Conservation (phyloP, 2,888 invertebrate species). For the Lomographa bimaculata region DNA sequence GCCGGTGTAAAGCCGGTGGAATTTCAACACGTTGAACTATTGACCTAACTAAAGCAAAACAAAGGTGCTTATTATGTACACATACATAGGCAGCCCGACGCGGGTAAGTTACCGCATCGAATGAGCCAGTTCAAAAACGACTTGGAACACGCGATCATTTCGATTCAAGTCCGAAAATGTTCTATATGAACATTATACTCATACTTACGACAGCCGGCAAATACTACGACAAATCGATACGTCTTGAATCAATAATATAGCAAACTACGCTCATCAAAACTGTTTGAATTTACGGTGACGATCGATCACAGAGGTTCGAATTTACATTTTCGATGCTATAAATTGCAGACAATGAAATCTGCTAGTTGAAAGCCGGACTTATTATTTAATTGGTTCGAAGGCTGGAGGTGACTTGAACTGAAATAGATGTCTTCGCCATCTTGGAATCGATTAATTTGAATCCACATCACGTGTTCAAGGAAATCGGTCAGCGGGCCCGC, state of each 20-base stretch:
- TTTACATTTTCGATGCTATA: slow-evolving; percentile 3
- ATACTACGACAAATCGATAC: slow-evolving; percentile 26
- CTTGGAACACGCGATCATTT: slow-evolving; percentile 66
- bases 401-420: slow-evolving; percentile 18
- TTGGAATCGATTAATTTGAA: slow-evolving; percentile 70
- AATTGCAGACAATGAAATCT: slow-evolving; percentile 2
- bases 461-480: slow-evolving; percentile 64
- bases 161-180: slow-evolving; percentile 48
- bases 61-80: slow-evolving; percentile 52
- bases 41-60: slow-evolving; percentile 43
- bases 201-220: slow-evolving; percentile 28
- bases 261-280: too few species aligned
- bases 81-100: slow-evolving; percentile 33
- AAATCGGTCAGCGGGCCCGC: slow-evolving; percentile 64
- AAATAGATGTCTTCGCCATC: slow-evolving; percentile 37
- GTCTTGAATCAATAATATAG: slow-evolving; percentile 17
- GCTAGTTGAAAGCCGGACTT: too few species aligned
- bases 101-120: slow-evolving; percentile 51
- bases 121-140: slow-evolving; percentile 54
- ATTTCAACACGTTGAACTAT: slow-evolving; percentile 39
- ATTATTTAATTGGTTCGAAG: slow-evolving; percentile 31
- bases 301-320: background rate
- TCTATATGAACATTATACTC: too few species aligned
- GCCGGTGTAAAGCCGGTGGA: slow-evolving; percentile 26
- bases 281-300: too few species aligned